Percentiles rank a stretch among this genome's conserved stretches.
These are phyloP conservation scores for Egretta garzetta DNA, from an alignment of 2,113 vertebrate genomes.

Conservation along the genomic window DNA sequence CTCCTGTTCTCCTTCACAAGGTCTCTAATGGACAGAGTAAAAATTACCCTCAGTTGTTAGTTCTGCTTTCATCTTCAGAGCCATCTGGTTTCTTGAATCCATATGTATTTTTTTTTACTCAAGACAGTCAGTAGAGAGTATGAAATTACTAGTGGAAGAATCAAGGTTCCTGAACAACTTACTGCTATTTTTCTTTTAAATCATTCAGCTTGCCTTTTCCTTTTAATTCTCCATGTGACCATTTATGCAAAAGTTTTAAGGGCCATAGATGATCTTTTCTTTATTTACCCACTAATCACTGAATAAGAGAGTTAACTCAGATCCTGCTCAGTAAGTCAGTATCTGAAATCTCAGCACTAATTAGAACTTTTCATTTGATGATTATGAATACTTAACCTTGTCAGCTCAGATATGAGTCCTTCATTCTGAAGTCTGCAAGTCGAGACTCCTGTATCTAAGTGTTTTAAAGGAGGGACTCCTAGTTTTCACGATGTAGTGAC, in stretches of 20 bases:
- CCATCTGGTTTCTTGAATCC: background rate
- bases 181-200: background rate
- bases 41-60: background rate
- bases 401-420: background rate
- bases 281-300: background rate
- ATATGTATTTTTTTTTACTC: background rate
- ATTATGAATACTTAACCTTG: background rate
- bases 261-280: background rate
- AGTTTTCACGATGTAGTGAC: background rate
- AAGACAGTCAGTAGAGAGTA: background rate
- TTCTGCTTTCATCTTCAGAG: slow-evolving; percentile 26
- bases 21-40: background rate
- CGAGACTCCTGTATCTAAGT: background rate
- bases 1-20: background rate
- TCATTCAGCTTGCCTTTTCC: background rate
- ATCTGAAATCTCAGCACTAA: background rate
- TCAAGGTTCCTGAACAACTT: background rate
- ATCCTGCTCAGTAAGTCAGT: background rate
- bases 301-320: background rate
- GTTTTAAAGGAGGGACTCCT: background rate
- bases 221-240: background rate
- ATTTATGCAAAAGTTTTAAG: background rate
- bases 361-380: background rate
- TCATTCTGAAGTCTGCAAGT: background rate
- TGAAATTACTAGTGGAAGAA: background rate